These are phyloP conservation scores for Dusona sp. DNA, from an alignment of 2,888 invertebrate genomes.

Conservation along the genomic window DNA sequence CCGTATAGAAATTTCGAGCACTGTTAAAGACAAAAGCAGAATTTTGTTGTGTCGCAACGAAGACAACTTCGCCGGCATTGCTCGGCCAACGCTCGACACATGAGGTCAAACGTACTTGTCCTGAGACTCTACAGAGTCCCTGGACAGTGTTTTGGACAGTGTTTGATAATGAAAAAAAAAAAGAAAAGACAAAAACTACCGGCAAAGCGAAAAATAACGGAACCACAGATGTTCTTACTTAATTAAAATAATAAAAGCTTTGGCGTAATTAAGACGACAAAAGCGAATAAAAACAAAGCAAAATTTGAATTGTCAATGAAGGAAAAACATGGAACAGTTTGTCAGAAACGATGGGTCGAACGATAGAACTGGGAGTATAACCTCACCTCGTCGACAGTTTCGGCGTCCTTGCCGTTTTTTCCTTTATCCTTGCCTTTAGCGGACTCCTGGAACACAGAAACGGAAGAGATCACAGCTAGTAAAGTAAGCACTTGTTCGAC, in stretches of 20 bases:
- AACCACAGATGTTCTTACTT: background rate
- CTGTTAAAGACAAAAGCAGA: background rate
- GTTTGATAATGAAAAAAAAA: too few species aligned
- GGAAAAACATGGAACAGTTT: background rate
- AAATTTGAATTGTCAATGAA: conserved; percentile 24
- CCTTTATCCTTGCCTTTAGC: conserved; percentile 83
- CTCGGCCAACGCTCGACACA: background rate
- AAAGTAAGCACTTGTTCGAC: conserved; percentile 34
- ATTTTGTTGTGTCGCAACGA: background rate
- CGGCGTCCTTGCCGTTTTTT: conserved; percentile 84
- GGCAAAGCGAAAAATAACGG: background rate
- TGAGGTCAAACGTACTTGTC: background rate
- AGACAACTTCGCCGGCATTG: background rate
- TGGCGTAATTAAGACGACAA: background rate
- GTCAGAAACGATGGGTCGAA: conserved; percentile 33
- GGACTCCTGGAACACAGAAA: conserved; percentile 81
- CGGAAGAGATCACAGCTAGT: conserved; percentile 26
- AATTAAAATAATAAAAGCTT: background rate
- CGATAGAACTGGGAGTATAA: conserved; percentile 74
- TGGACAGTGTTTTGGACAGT: background rate
- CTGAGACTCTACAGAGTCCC: background rate
- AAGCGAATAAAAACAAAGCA: background rate
- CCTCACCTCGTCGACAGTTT: conserved; percentile 83
- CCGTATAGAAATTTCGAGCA: background rate
- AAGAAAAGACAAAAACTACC: background rate